Evolutionary conservation across 92 coral and sea anemone species (phyloP).

Genomic region (Bergia puertoricense): DNA sequence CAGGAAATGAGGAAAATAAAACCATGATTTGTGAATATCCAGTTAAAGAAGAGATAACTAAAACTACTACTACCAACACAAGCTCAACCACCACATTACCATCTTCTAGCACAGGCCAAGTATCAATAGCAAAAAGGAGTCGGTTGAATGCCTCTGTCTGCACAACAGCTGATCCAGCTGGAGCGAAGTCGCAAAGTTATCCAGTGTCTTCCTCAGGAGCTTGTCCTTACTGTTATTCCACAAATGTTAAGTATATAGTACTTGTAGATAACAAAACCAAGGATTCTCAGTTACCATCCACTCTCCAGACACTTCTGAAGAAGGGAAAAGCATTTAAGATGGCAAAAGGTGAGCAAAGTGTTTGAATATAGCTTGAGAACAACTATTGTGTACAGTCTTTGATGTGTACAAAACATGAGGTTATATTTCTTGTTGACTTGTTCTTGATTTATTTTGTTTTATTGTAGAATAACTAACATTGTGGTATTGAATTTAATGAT

Average conservation of each 20-base stretch:
- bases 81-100: slow-evolving; percentile 31
- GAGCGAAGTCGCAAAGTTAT: slow-evolving; percentile 28
- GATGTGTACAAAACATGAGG: not conserved
- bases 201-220: slow-evolving; percentile 88
- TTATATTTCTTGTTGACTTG: too few species aligned
- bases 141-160: too few species aligned
- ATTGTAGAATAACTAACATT: too few species aligned
- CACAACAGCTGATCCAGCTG: slow-evolving; percentile 15
- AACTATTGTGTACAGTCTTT: too few species aligned
- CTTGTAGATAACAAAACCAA: slow-evolving; percentile 70
- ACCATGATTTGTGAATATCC: slow-evolving; percentile 31
- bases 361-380: not conserved
- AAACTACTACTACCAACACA: slow-evolving; percentile 10
- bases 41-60: not conserved
- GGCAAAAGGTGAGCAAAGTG: slow-evolving; percentile 88
- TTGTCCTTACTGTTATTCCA: slow-evolving; percentile 90
- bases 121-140: too few species aligned
- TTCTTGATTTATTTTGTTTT: too few species aligned
- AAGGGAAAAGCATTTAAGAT: slow-evolving; percentile 91
- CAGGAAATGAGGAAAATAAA: slow-evolving; percentile 4
- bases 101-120: not conserved
- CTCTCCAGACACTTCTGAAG: slow-evolving; percentile 72
- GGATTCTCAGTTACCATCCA: slow-evolving; percentile 78
- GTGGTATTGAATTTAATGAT: too few species aligned
- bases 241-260: slow-evolving; percentile 85